Evolutionary conservation across 37 sponge, comb jelly and placozoan genomes (phyloP).

Genomic region (Hexactinellida sp.): DNA sequence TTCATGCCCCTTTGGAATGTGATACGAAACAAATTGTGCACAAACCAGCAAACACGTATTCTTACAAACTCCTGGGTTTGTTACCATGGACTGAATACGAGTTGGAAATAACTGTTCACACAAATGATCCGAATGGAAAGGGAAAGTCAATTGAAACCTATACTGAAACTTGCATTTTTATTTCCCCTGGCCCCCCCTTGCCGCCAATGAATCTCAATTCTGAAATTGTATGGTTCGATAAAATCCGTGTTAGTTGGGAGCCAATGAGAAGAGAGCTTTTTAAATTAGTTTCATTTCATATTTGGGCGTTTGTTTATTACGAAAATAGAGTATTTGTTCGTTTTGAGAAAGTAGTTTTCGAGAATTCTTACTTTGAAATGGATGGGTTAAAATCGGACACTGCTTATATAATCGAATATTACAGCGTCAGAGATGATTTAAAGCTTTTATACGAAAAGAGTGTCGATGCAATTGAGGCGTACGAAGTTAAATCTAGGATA

Average conservation of each 20-base stretch:
- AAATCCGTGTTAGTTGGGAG: not conserved
- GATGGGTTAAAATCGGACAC: not conserved
- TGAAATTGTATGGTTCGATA: not conserved
- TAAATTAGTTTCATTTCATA: not conserved
- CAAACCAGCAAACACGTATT: not conserved
- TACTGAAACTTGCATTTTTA: not conserved
- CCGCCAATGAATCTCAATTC: not conserved
- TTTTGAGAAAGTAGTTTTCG: not conserved
- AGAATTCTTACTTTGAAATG: not conserved
- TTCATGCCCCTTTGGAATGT: not conserved
- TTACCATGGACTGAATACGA: not conserved
- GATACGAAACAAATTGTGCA: not conserved
- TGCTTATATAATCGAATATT: not conserved
- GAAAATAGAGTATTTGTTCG: conserved; percentile 11
- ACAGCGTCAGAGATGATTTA: not conserved
- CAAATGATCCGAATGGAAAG: not conserved
- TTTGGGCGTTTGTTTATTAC: conserved; percentile 10
- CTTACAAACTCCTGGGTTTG: not conserved
- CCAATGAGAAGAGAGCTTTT: not conserved
- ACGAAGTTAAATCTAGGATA: not conserved
- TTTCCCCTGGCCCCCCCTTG: not conserved
- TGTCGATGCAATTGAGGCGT: not conserved
- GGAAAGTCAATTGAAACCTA: not conserved
- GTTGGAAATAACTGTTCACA: not conserved
- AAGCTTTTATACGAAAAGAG: not conserved